phyloP scores from a whole-genome alignment of 2,113 vertebrate species.

The Colaptes auratus region DNA sequence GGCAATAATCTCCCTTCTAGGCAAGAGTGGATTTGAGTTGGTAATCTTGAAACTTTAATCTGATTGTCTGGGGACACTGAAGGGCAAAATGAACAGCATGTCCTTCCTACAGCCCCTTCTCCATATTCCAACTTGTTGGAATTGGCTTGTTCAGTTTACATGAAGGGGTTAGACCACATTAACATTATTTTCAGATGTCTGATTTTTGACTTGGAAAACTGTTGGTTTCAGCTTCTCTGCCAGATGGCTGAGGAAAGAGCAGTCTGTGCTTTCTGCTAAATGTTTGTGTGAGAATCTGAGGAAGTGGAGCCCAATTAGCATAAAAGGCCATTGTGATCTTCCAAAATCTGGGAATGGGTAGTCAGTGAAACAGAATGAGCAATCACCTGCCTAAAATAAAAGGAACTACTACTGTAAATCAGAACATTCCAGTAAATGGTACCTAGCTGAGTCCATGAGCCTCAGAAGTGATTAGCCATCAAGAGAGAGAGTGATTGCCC shows the following conservation, averaged over 20 bases:
- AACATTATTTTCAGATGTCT: conserved; percentile 65
- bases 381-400: conserved; percentile 15
- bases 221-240: conserved; percentile 74
- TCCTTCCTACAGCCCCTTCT: not conserved
- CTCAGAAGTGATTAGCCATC: not conserved
- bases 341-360: conserved; percentile 17
- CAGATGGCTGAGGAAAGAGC: conserved; percentile 78
- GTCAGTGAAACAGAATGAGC: conserved; percentile 4
- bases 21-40: not conserved
- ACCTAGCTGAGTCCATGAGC: not conserved
- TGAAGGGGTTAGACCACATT: conserved; percentile 38
- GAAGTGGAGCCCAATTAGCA: conserved; percentile 68
- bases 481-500: too few relatives aligned
- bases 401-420: conserved; percentile 4
- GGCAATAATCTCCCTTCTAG: not conserved
- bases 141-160: not conserved
- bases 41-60: not conserved
- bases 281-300: conserved; percentile 67
- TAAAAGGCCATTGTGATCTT: conserved; percentile 61
- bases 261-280: conserved; percentile 70
- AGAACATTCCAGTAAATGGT: not conserved
- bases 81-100: not conserved
- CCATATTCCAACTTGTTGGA: not conserved
- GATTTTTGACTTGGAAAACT: conserved; percentile 75
- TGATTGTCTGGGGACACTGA: not conserved